Percentiles rank a stretch among this genome's conserved stretches.
phyloP scores from a whole-genome alignment of 2,113 vertebrate genomes.

The Vidua chalybeata region DNA sequence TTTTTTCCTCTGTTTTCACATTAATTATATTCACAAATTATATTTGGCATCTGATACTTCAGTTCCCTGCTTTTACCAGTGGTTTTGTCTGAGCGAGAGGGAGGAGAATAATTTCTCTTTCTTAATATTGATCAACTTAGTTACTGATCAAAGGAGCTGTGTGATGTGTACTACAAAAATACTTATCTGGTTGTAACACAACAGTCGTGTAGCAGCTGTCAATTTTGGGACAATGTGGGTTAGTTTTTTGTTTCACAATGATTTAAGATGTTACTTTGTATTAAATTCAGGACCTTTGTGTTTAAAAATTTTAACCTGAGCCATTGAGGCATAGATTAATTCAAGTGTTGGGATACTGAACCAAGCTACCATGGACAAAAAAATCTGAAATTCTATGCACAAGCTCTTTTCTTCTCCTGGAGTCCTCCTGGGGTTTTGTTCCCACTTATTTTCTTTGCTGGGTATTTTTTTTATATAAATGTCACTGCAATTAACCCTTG shows the following conservation, averaged over 20 bases:
- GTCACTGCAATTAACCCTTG: background rate
- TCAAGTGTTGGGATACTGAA: background rate
- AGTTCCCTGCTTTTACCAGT: background rate
- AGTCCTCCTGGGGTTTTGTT: background rate
- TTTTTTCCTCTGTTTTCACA: background rate
- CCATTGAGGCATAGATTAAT: background rate
- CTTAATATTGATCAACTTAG: background rate
- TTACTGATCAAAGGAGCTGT: background rate
- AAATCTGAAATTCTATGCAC: background rate
- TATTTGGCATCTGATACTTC: background rate
- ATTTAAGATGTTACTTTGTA: background rate
- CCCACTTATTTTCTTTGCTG: background rate
- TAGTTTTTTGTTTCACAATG: background rate
- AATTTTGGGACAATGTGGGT: background rate
- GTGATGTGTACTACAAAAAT: background rate
- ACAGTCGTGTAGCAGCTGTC: background rate
- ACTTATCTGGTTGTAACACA: background rate
- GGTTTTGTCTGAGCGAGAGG: background rate
- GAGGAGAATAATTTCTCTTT: background rate
- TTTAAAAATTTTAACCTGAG: background rate
- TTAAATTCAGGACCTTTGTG: background rate
- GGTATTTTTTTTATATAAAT: background rate
- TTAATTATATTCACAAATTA: background rate
- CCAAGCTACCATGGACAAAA: background rate
- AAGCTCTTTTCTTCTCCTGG: background rate